phyloP scores from a whole-genome alignment of 2,113 vertebrate species.

The Pelusios castaneus region DNA sequence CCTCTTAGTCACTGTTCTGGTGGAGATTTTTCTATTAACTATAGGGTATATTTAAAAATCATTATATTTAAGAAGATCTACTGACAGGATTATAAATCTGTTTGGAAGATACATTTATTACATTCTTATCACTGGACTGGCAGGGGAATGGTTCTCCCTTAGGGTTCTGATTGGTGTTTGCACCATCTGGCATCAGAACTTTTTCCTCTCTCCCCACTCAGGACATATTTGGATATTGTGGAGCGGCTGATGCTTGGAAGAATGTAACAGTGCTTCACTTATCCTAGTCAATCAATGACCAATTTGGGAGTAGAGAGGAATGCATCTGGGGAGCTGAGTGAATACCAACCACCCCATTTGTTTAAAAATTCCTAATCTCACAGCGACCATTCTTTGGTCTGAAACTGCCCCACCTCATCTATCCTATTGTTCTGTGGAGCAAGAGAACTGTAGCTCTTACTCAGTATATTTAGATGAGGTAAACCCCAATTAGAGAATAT shows the following conservation, averaged over 20 bases:
- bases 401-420: neutral
- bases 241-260: neutral
- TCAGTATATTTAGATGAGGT: neutral
- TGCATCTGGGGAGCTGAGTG: no score
- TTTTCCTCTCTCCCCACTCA: neutral
- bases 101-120: neutral
- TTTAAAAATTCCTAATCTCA: neutral
- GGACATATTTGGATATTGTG: neutral
- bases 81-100: neutral
- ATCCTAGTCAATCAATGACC: no score
- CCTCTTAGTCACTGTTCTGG: neutral
- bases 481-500: neutral
- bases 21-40: neutral
- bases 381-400: neutral
- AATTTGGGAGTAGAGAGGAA: no score
- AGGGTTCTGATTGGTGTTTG: neutral
- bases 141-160: neutral
- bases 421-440: neutral
- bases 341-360: accelerated
- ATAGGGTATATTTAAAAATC: neutral
- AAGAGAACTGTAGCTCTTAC: neutral
- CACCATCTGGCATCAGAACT: neutral
- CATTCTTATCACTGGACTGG: neutral
- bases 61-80: neutral
- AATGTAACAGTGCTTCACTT: no score